Evolutionary conservation across 2,797 vertebrate species (phyloP).

Genomic region (Hemitrygon akajei): DNA sequence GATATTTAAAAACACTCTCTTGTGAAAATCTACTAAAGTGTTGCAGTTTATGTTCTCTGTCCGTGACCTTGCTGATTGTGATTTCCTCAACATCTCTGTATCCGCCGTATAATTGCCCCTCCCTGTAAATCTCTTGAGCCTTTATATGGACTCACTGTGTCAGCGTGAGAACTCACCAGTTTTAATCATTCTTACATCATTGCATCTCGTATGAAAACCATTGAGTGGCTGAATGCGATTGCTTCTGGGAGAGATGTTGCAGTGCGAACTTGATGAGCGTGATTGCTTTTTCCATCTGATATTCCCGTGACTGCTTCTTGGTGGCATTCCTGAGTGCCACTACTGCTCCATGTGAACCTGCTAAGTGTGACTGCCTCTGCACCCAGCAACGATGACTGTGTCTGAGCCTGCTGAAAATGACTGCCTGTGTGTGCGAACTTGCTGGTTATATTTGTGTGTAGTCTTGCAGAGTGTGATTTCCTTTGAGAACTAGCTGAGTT

Average conservation of each 20-base stretch:
- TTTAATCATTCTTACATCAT: neutral
- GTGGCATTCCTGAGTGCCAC: neutral
- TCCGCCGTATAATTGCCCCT: neutral
- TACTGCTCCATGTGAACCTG: neutral
- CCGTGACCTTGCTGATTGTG: neutral
- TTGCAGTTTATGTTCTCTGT: neutral
- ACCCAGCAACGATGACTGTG: conserved; percentile 9
- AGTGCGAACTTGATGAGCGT: neutral
- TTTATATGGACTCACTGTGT: neutral
- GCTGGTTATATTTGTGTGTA: conserved; percentile 1
- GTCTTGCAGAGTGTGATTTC: conserved; percentile 8
- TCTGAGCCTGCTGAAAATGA: neutral
- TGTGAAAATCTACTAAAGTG: neutral
- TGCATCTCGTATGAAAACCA: neutral
- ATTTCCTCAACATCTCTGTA: neutral
- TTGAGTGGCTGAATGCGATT: neutral
- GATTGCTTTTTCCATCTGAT: conserved; percentile 7
- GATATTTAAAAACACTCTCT: neutral
- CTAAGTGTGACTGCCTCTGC: conserved; percentile 18
- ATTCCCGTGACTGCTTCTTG: neutral
- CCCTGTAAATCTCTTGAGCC: neutral
- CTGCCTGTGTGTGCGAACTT: neutral
- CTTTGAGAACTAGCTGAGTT: neutral
- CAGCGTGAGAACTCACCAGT: neutral
- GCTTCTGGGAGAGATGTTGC: neutral